Base-by-base conservation (phyloP, 1,140 invertebrate genomes). In the Drosophila punjabiensis region DNA sequence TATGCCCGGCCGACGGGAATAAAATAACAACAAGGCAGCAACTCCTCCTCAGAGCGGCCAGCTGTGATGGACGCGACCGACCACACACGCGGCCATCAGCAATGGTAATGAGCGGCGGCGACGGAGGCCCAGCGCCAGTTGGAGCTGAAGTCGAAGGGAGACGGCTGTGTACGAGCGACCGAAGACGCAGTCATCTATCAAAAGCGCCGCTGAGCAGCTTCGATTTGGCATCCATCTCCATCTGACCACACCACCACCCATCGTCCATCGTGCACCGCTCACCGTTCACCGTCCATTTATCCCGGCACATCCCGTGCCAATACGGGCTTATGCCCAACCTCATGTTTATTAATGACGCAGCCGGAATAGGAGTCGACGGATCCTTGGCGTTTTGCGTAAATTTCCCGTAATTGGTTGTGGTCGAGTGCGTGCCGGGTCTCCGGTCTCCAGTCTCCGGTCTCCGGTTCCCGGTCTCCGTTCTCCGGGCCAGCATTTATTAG, bases 331-430 rank as follows among this genome's bases (percentile, higher is more conserved):
- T 60, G 64, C 58, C 71, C 66, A 63, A 62, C 70, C 81, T 82
- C 85, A 89, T 89, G 81, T 89, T 85, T 89, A 89, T 89, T 89
- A 89, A 89, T 85, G 81, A 85, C 80, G 56, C 64, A 59, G 28
- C 13, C 30, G 64, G 47, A 59, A 30, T 33, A 30, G 64, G 48
- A 50, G 65, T 62, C 58, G 63, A 67, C 62, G 66, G 45, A 67
- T 69, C 66, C 62, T 67, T 82, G 84, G 69, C 67, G 78, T 76
- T 89, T 79, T 89, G 78, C 81, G 81, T 81, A 89, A 89, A 82
- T 89, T 89, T 70, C 68, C 81, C 75, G 85, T 89, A 89, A 89
- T 89, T 89, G 85, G 85, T 89, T 89, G 86, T 81, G 81, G 85
- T 81, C 68, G 83, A 87, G 60, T 89, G 84, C 73, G 80, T 83